Percentiles rank a stretch among this genome's conserved stretches.
Conservation (phyloP, 2,797 vertebrate genomes). For the Emydoidea blandingii region DNA sequence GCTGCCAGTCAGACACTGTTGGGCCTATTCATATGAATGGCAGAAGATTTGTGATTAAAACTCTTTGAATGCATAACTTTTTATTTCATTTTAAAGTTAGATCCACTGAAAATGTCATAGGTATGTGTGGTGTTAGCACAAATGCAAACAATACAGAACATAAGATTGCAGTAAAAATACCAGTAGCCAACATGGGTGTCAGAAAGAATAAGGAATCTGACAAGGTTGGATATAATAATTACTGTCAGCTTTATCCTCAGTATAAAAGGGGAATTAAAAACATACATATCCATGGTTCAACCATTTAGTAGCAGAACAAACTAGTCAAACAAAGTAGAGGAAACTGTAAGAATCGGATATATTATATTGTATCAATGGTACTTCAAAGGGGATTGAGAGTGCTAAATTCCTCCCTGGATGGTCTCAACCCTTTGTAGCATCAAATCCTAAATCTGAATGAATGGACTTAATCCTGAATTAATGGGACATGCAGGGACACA, state of each 20-base stretch:
- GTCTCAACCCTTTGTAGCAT: neutral
- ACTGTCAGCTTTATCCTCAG: conserved; percentile 44
- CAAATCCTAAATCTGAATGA: conserved; percentile 36
- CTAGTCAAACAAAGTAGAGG: conserved; percentile 41
- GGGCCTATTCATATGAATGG: neutral
- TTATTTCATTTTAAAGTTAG: conserved; percentile 17
- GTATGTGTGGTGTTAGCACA: conserved; percentile 18
- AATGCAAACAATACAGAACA: conserved; percentile 41
- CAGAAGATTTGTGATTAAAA: conserved; percentile 29
- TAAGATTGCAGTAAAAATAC: conserved; percentile 20
- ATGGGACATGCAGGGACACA: neutral
- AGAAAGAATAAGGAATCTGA: conserved; percentile 29
- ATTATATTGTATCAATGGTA: neutral
- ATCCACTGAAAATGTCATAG: conserved; percentile 31
- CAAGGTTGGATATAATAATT: conserved; percentile 57
- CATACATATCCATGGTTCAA: neutral
- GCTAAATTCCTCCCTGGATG: neutral
- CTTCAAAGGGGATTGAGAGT: neutral
- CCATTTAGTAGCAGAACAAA: conserved; percentile 23
- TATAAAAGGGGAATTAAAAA: conserved; percentile 22
- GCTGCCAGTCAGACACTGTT: conserved; percentile 59
- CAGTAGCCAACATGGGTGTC: neutral
- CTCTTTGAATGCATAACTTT: neutral
- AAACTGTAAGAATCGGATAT: conserved; percentile 25
- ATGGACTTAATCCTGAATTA: conserved; percentile 24